Conservation (phyloP, 2,113 vertebrate species). For the Pachycephala philippinensis region DNA sequence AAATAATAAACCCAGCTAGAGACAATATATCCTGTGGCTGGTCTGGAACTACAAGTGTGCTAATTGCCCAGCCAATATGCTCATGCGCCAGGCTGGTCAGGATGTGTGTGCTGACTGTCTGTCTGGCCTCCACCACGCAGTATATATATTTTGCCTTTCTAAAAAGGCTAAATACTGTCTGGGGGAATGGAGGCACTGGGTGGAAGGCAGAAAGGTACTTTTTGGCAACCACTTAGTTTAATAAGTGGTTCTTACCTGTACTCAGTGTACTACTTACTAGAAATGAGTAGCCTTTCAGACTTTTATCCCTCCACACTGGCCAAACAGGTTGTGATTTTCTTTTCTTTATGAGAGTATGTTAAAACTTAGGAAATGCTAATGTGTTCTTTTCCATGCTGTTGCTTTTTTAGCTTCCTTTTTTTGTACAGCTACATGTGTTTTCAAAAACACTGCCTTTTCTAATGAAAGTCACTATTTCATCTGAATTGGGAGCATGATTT, state of each 20-base stretch:
- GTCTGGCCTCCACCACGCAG: neutral
- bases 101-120: constrained; percentile 37
- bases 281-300: neutral
- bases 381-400: neutral
- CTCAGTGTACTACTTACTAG: neutral
- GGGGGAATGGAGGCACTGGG: neutral
- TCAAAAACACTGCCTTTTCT: neutral
- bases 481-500: neutral
- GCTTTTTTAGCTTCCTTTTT: neutral
- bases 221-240: neutral
- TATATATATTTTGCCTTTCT: neutral
- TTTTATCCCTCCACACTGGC: neutral
- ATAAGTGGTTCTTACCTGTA: neutral
- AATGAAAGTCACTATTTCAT: neutral
- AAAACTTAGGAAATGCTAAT: neutral
- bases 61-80: neutral
- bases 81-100: neutral
- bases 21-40: constrained; percentile 53
- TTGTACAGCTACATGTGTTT: neutral
- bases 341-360: neutral
- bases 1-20: constrained; percentile 60
- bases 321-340: neutral
- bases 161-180: neutral
- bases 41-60: constrained; percentile 6
- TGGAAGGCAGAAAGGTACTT: neutral